Evolutionary conservation across 2,113 vertebrate species (phyloP), one percentile per base, ranked within the genome.

Genomic region (Probosciger aterrimus): DNA sequence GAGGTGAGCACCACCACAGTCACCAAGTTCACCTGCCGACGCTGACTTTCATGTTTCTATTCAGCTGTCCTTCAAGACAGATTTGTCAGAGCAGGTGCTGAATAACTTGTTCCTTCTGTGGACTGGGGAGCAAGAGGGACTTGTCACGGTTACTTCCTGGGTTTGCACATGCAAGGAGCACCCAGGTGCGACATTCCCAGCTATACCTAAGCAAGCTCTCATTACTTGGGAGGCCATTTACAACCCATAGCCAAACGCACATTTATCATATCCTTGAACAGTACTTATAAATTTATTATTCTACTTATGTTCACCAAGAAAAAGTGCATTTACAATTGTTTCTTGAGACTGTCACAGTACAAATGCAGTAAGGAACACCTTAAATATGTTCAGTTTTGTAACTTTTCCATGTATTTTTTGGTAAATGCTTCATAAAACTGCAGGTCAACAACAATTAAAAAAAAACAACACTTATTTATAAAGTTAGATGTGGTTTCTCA

Each of bases 141-240:
- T 37, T 6, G 13, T 62, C 37, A 33, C 1, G 2, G 35, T 69
- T 47, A 14, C n/a, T 49, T 91, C 76, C 83, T 35, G 41, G 24
- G 39, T 84, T 73, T 62, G 50, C 64, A 57, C 28, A 11, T 43
- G 18, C 60, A 49, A 52, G 47, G 75, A 88, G 41, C 71, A 87
- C 52, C 31, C 41, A 14, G 75, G 78, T 88, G 78, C 0, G 6
- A 82, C 73, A 9, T 62, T 50, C 53, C 93, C 79, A 85, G 74
- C 60, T 55, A 70, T 35, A 52, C 53, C 71, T 43, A 64, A 0
- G 0, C 3, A 3, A 22, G 44, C 16, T 31, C 33, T 39, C 1
- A 1, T 52, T n/a, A 24, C 43, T 82, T 69, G 9, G 23, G 23
- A 90, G 33, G 39, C 31, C 39, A 70, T 50, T 75, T 39, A 68